Percentiles rank a stretch among this genome's conserved stretches.
phyloP scores from a whole-genome alignment of 2,888 invertebrate species.

The Ichneumoninae sp. region DNA sequence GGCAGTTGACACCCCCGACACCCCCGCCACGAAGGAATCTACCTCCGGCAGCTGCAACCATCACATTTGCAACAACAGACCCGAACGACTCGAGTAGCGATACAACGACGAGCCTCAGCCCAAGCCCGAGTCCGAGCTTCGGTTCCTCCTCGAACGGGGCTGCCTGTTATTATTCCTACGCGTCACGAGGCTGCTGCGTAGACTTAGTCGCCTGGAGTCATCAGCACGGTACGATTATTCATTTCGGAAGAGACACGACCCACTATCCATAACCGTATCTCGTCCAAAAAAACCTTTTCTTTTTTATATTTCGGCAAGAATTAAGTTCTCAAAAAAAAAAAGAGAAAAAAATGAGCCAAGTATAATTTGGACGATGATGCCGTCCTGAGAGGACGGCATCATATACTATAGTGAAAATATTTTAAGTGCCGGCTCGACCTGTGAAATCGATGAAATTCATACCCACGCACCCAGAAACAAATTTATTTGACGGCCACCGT shows the following conservation, averaged over 20 bases:
- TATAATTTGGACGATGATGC: slow-evolving; percentile 14
- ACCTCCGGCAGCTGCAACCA: slow-evolving; percentile 76
- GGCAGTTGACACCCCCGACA: slow-evolving; percentile 88
- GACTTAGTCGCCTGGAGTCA: slow-evolving; percentile 83
- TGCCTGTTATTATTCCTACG: slow-evolving; percentile 80
- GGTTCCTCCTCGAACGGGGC: slow-evolving; percentile 80
- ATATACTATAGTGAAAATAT: slow-evolving; percentile 16
- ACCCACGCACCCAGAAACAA: no score
- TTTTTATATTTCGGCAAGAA: background rate
- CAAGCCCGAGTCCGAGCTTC: slow-evolving; percentile 70
- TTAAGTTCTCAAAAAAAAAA: background rate
- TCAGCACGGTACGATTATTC: slow-evolving; percentile 80
- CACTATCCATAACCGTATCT: background rate
- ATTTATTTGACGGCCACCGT: no score
- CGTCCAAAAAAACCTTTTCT: background rate
- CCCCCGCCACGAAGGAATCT: slow-evolving; percentile 86
- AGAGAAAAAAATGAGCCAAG: background rate
- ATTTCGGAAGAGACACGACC: slow-evolving; percentile 24
- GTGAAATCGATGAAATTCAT: background rate
- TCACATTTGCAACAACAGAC: slow-evolving; percentile 73
- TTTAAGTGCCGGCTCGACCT: background rate
- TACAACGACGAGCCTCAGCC: slow-evolving; percentile 78
- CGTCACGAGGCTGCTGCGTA: slow-evolving; percentile 82
- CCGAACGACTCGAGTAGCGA: slow-evolving; percentile 74
- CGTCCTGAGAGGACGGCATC: background rate